These are phyloP conservation scores for Diarsia dahlii DNA, from an alignment of 2,888 invertebrate genomes.

Conservation along the genomic window DNA sequence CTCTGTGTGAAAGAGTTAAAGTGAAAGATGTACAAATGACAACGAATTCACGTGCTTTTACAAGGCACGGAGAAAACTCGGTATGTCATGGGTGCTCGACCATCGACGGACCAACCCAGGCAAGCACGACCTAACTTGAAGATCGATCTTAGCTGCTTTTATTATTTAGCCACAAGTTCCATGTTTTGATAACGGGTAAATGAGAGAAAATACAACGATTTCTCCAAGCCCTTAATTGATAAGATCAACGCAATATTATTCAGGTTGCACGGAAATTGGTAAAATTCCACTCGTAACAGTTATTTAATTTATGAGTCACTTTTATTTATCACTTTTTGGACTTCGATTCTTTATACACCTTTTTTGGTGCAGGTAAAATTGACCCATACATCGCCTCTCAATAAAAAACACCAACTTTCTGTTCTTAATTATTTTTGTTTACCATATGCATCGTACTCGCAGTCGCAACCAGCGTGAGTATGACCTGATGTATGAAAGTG, in stretches of 20 bases:
- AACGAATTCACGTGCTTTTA: too few species aligned
- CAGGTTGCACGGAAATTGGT: background rate
- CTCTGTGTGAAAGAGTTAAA: too few species aligned
- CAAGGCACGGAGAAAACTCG: too few species aligned
- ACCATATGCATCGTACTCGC: background rate
- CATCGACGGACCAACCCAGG: too few species aligned
- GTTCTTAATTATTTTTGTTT: background rate
- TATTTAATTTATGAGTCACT: slow-evolving; percentile 6
- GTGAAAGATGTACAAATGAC: too few species aligned
- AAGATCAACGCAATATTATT: slow-evolving; percentile 12
- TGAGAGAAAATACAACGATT: slow-evolving; percentile 4
- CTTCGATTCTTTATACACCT: slow-evolving; percentile 1
- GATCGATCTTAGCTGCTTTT: too few species aligned
- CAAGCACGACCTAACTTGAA: too few species aligned
- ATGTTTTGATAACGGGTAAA: background rate
- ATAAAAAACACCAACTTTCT: slow-evolving; percentile 16
- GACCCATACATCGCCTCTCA: background rate
- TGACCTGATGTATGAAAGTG: background rate
- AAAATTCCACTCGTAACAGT: slow-evolving; percentile 21
- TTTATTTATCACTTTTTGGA: slow-evolving; percentile 23
- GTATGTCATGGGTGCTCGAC: too few species aligned
- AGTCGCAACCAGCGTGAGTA: background rate
- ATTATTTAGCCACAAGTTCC: too few species aligned
- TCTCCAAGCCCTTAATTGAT: slow-evolving; percentile 24
- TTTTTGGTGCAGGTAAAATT: slow-evolving; percentile 2